Base-by-base conservation (phyloP, 2,888 invertebrate species). In the Dynastes tityus region DNA sequence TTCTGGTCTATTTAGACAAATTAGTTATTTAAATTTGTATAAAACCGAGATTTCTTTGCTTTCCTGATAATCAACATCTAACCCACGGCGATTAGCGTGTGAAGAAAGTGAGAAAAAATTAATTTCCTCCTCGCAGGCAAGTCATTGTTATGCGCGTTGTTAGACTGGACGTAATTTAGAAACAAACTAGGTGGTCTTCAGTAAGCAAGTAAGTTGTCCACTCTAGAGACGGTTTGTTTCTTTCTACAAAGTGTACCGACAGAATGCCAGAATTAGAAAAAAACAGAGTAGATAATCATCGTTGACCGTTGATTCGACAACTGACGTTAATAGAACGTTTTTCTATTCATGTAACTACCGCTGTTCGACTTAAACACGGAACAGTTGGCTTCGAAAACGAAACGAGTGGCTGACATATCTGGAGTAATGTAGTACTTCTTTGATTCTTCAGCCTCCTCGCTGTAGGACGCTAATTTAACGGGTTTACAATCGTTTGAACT, bases 251-350 rank as follows among this genome's bases (percentile, higher is more conserved):
- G 68, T 27, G 22, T 68, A 68, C 68, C 51, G 68, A 51, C 51
- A 68, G 27, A 68, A 68, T 51, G 49, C 68, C 49, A 68, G 53
- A 29, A 68, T 71, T 16, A 32, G 53, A 55, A 71, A 55, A 55
- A 70, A 32, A 32, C 32, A 5, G 27, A n/a, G 55, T 8, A 55
- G 70, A 71, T 71, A 55, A 71, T 55, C 53, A 71, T 71, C 70
- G 64, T 16, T 37, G 40, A 45, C 74, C 32, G 78, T 74, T 74
- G 78, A 78, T 65, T 74, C 65, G 75, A 75, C 78, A 67, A 67
- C 63, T 78, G 78, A 78, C 78, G 55, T 65, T 78, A 78, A 78
- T 78, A 75, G 75, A 71, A 55, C 61, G 65, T 53, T 76, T 67
- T 65, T 75, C 16, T 55, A 37, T 53, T 53, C 64, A 22, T 64